A percentile compares a stretch with the other conserved stretches of the same genome.
These are phyloP conservation scores for Dicyrtomina minuta DNA, from an alignment of 2,888 invertebrate species.

Conservation along the genomic window DNA sequence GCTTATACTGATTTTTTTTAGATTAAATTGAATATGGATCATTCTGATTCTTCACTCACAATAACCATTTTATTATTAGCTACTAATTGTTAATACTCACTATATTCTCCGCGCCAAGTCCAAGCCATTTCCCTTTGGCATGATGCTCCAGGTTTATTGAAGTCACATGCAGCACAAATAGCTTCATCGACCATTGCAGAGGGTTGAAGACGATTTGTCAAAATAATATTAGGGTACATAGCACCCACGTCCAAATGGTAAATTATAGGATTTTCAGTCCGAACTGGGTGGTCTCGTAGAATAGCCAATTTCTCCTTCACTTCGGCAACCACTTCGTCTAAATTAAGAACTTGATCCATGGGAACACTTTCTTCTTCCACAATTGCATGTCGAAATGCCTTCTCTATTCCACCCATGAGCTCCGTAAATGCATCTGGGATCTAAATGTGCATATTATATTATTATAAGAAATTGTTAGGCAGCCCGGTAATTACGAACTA, in stretches of 20 bases:
- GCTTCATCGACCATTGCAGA: conserved; percentile 91
- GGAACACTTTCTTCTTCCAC: conserved; percentile 91
- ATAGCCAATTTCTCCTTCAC: conserved; percentile 71
- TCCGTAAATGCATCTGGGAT: conserved; percentile 75
- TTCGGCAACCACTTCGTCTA: conserved; percentile 72
- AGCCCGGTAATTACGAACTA: too few relatives aligned
- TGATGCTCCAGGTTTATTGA: conserved; percentile 82
- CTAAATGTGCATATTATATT: too few relatives aligned
- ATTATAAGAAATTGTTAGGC: too few relatives aligned
- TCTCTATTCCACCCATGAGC: conserved; percentile 74
- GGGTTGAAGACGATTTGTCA: conserved; percentile 96
- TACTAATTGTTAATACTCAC: conserved; percentile 60
- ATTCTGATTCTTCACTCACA: too few relatives aligned
- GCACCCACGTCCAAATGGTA: conserved; percentile 99
- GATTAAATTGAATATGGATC: too few relatives aligned
- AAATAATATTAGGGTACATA: conserved; percentile 99
- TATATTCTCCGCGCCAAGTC: conserved; percentile 92
- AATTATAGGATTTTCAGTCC: conserved; percentile 91
- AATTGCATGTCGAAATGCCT: conserved; percentile 83
- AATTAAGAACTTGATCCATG: conserved; percentile 76
- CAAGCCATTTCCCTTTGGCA: conserved; percentile 95
- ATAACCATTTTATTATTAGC: not conserved
- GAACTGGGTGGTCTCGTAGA: conserved; percentile 78
- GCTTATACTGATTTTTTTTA: too few relatives aligned
- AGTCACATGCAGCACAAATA: conserved; percentile 93